phyloP scores from a whole-genome alignment of 30 jellyfish, hydroid and myxozoan species.

The Hydractinia echinata region DNA sequence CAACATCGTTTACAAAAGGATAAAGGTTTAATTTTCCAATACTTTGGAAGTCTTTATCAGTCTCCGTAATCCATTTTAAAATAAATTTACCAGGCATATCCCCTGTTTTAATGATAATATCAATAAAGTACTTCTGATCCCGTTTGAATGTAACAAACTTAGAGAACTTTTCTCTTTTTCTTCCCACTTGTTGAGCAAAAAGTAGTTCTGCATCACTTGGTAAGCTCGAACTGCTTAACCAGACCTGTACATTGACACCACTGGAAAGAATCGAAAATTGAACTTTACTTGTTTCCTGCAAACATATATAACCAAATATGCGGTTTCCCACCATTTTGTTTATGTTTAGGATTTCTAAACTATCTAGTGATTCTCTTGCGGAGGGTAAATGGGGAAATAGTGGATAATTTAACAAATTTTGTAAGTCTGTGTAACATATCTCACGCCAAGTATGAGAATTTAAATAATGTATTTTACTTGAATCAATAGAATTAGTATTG shows the following conservation, averaged over 20 bases:
- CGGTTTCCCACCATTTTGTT: conserved; percentile 44
- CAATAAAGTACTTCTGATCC: conserved; percentile 45
- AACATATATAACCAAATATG: conserved; percentile 59
- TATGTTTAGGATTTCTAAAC: conserved; percentile 35
- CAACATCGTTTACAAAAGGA: conserved; percentile 16
- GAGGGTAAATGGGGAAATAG: conserved; percentile 78
- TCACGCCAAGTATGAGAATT: conserved; percentile 74
- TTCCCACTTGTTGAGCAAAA: conserved; percentile 7
- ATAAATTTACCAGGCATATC: conserved; percentile 29
- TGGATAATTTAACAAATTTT: conserved; percentile 54
- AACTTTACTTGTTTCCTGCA: conserved; percentile 32
- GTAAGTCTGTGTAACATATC: conserved; percentile 58
- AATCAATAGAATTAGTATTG: neutral
- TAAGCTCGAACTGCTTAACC: conserved; percentile 35
- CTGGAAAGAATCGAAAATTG: conserved; percentile 23
- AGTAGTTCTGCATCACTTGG: conserved; percentile 33
- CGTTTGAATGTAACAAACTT: neutral
- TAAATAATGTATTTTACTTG: neutral
- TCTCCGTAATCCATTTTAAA: conserved; percentile 22
- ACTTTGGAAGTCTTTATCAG: neutral
- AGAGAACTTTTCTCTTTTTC: conserved; percentile 4
- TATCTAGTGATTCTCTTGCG: conserved; percentile 20
- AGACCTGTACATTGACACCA: conserved; percentile 51
- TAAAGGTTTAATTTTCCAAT: neutral
- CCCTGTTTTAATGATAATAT: conserved; percentile 24